Conservation (phyloP, 2,888 invertebrate genomes). For the Maniola hyperantus region DNA sequence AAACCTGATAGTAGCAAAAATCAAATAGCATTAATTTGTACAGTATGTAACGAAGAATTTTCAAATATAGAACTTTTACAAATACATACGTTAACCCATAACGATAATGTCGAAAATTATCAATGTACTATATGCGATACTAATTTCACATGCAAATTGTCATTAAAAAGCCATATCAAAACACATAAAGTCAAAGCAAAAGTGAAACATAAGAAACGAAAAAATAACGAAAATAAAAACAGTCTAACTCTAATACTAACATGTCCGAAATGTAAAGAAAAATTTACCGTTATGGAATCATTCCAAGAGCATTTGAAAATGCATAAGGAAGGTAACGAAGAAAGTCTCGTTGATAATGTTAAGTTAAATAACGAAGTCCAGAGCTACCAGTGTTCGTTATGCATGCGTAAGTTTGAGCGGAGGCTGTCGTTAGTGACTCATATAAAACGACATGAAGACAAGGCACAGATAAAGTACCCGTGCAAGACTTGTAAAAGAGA, state of each 20-base stretch:
- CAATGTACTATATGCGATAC: conserved; percentile 30
- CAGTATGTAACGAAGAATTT: conserved; percentile 13
- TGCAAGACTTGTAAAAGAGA: conserved; percentile 73
- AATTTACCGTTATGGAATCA: conserved; percentile 14
- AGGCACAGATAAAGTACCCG: conserved; percentile 50
- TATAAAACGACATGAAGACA: conserved; percentile 58
- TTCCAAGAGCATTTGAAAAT: conserved; percentile 26
- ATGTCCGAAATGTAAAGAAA: conserved; percentile 29
- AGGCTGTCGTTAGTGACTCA: conserved; percentile 60
- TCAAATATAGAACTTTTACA: not conserved
- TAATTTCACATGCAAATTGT: conserved; percentile 14
- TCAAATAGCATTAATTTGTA: not conserved
- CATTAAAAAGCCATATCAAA: conserved; percentile 26
- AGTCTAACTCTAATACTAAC: conserved; percentile 31
- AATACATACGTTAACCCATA: conserved; percentile 8
- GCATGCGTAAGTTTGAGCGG: conserved; percentile 63
- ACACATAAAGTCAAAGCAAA: conserved; percentile 24
- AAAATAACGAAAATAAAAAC: conserved; percentile 33
- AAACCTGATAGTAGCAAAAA: not conserved
- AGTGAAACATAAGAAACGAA: conserved; percentile 23
- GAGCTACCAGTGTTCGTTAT: conserved; percentile 60
- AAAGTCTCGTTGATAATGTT: conserved; percentile 16
- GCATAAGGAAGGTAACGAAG: conserved; percentile 19
- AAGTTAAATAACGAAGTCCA: conserved; percentile 29
- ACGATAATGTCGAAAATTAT: conserved; percentile 5